Base-by-base conservation (phyloP, 2,888 invertebrate species). In the Erebia aethiops region DNA sequence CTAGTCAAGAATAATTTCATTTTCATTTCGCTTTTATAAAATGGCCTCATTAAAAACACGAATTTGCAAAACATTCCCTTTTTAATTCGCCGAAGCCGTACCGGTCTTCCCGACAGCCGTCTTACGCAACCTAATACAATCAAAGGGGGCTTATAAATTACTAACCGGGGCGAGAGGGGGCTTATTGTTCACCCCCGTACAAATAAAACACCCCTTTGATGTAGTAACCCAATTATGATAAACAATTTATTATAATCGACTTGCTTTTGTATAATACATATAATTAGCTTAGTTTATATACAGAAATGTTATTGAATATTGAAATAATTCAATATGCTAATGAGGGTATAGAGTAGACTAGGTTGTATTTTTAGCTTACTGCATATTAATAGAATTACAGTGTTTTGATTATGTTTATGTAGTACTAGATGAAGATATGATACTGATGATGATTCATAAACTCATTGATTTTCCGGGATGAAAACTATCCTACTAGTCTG, bases 221-320 rank as follows among this genome's bases (percentile, higher is more conserved):
- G 67, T 46, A 66, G 66, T 62, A 66, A 67, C 56, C 70, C 35
- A 62, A 66, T 70, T 70, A 70, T 58, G 58, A 49, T 65, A 70
- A 62, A 66, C 58, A 67, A 49, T 67, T 57, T 67, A 67, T 58
- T 58, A 58, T 46, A 67, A 58, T 67, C 49, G 14, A 18, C 43
- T 65, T 65, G 46, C 18, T 67, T 46, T 49, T 49, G 43, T 58
- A 46, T 57, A 35, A 35, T 35, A 35, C 35, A 35, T 7, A 21
- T 66, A 57, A 67, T 49, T 67, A 16, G 66, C 65, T 66, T 21
- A 56, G 4, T 46, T 57, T 57, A 49, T 57, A 49, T 66, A 21
- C 11, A 21, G 43, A 21, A 66, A 57, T 65, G 35, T 54, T 13
- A 66, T 64, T 64, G n/a, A 52, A 64, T 13, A 58, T 52, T 64